A percentile compares a stretch with the other conserved stretches of the same genome.
Conservation (phyloP, 2,888 invertebrate species). For the Tenthredo distinguenda region DNA sequence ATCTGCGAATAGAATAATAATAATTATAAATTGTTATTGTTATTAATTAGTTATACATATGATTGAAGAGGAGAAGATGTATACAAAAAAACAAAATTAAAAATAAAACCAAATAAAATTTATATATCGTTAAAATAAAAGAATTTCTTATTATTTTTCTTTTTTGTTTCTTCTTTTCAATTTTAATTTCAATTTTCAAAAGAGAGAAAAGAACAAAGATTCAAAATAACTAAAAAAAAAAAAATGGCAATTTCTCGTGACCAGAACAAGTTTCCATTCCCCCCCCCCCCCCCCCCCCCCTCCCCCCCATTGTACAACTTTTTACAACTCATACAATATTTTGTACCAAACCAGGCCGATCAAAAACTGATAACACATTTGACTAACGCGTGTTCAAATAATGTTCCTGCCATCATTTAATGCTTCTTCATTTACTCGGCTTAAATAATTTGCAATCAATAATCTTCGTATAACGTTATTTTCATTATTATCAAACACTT, state of each 20-base stretch:
- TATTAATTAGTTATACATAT: slow-evolving; percentile 65
- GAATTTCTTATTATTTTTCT: neutral
- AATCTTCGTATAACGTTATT: slow-evolving; percentile 61
- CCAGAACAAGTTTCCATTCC: slow-evolving; percentile 75
- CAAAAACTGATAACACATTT: slow-evolving; percentile 71
- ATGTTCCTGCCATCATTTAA: slow-evolving; percentile 75
- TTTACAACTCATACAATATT: slow-evolving; percentile 76
- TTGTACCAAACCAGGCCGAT: slow-evolving; percentile 78
- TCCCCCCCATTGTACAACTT: slow-evolving; percentile 65
- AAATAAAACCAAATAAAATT: slow-evolving; percentile 8
- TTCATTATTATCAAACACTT: slow-evolving; percentile 70
- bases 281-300: slow-evolving; percentile 45
- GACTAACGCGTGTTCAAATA: slow-evolving; percentile 70
- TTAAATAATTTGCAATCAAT: slow-evolving; percentile 75
- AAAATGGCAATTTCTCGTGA: slow-evolving; percentile 77
- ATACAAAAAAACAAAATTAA: slow-evolving; percentile 53
- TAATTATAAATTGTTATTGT: slow-evolving; percentile 56
- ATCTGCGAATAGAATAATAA: slow-evolving; percentile 54
- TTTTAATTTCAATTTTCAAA: neutral
- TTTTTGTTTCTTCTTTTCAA: neutral
- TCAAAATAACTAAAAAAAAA: slow-evolving; percentile 68
- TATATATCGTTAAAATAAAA: neutral
- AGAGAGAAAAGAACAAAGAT: slow-evolving; percentile 59
- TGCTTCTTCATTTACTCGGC: slow-evolving; percentile 71
- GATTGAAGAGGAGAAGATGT: slow-evolving; percentile 41